Percentiles rank a stretch among this genome's conserved stretches.
phyloP scores from a whole-genome alignment of 1,140 invertebrate species.

The Bombus picipes region DNA sequence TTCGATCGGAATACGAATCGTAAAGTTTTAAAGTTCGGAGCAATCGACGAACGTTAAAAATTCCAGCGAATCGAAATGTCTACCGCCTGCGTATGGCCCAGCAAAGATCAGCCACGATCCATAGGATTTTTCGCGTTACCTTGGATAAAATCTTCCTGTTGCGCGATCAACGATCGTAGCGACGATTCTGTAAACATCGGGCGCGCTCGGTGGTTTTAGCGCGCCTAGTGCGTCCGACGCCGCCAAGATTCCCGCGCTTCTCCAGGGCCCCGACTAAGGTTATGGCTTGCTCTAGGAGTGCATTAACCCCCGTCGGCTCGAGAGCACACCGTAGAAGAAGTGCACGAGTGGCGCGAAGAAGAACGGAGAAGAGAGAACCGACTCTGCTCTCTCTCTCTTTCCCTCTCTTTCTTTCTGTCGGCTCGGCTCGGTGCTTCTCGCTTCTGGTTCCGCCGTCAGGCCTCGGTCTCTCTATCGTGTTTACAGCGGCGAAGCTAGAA shows the following conservation, averaged over 20 bases:
- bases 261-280: constrained; percentile 60
- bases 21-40: too few relatives aligned
- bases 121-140: neutral
- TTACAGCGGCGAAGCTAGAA: constrained; percentile 19
- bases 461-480: constrained; percentile 27
- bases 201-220: neutral
- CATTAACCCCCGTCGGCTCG: constrained; percentile 77
- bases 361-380: constrained; percentile 7
- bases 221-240: neutral
- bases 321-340: constrained; percentile 74
- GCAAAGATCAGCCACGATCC: neutral
- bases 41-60: too few relatives aligned
- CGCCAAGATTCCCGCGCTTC: constrained; percentile 61
- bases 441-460: neutral
- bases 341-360: constrained; percentile 61
- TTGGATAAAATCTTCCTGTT: neutral
- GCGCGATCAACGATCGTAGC: constrained; percentile 3
- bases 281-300: constrained; percentile 77
- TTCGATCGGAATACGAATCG: too few relatives aligned
- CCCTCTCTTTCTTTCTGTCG: neutral
- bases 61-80: too few relatives aligned
- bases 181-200: constrained; percentile 26
- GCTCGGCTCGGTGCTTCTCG: neutral
- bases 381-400: constrained; percentile 21
- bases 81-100: too few relatives aligned